Percentiles rank a stretch among this genome's conserved stretches.
phyloP scores from a whole-genome alignment of 1,140 invertebrate genomes.

The Philaenus spumarius region DNA sequence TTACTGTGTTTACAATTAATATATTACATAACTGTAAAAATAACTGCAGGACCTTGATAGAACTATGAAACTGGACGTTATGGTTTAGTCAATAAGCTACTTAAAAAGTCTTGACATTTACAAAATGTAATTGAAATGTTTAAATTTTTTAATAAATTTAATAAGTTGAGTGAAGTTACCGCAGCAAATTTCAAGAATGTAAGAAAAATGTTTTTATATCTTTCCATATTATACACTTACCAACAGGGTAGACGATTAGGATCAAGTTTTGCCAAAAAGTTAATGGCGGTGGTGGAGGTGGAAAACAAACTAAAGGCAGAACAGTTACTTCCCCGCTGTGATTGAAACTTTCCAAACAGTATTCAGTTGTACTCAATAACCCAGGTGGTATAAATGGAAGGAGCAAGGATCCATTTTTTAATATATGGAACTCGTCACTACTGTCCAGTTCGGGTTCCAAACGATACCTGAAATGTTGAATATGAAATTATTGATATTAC shows the following conservation, averaged over 20 bases:
- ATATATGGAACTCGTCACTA: slow-evolving; percentile 48
- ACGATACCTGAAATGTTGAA: slow-evolving; percentile 40
- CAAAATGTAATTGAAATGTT: no score
- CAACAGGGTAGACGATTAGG: slow-evolving; percentile 17
- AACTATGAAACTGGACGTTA: no score
- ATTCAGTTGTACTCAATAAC: slow-evolving; percentile 44
- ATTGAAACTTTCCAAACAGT: slow-evolving; percentile 43
- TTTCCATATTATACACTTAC: no score
- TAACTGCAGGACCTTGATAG: no score
- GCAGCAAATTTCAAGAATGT: no score
- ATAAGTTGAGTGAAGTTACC: no score
- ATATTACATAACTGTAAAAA: no score
- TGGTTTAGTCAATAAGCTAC: no score
- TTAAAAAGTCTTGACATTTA: no score
- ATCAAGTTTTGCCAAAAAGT: slow-evolving; percentile 30
- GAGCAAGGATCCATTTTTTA: slow-evolving; percentile 51
- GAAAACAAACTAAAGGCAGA: slow-evolving; percentile 42
- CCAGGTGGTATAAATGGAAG: slow-evolving; percentile 38
- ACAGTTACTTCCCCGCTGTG: slow-evolving; percentile 20
- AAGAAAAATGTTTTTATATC: no score
- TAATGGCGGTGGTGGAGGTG: slow-evolving; percentile 35
- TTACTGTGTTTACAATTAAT: no score
- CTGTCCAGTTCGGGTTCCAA: slow-evolving; percentile 43
- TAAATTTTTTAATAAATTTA: no score
- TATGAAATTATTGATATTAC: neutral